Conservation (phyloP, 2,113 vertebrate species). For the Indri indri region DNA sequence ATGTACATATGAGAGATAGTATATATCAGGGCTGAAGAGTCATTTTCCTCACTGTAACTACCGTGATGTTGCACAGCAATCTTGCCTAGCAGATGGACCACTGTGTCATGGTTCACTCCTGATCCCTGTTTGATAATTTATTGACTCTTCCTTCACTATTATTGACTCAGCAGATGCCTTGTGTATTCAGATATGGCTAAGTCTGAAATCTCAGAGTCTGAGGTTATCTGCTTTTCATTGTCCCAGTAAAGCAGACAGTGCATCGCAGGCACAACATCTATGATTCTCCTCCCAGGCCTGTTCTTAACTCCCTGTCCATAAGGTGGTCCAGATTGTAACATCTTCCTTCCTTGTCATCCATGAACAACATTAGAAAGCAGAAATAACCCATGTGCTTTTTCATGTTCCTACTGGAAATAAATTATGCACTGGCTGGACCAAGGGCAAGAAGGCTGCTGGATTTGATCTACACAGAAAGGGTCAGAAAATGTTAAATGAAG, state of each 20-base stretch:
- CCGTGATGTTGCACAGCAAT: background rate
- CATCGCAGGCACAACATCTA: background rate
- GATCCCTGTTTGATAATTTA: background rate
- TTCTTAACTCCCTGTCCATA: background rate
- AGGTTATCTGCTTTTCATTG: background rate
- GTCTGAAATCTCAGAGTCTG: background rate
- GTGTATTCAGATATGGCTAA: background rate
- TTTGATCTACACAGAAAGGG: background rate
- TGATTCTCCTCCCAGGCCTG: background rate
- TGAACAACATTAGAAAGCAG: constrained; percentile 8
- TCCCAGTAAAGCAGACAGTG: background rate
- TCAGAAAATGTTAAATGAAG: background rate
- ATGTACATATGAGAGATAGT: no score
- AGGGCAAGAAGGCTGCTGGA: background rate
- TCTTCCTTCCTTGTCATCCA: constrained; percentile 6
- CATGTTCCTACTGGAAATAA: background rate
- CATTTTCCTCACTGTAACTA: background rate
- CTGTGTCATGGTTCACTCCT: background rate
- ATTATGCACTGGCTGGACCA: background rate
- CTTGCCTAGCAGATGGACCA: constrained; percentile 48
- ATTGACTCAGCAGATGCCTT: constrained; percentile 37
- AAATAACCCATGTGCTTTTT: background rate
- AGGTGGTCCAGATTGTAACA: constrained; percentile 48
- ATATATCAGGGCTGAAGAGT: background rate
- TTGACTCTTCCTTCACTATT: background rate